Conservation (phyloP, 53 echinoderm and acorn worm genomes). For the Mesocentrotus franciscanus region DNA sequence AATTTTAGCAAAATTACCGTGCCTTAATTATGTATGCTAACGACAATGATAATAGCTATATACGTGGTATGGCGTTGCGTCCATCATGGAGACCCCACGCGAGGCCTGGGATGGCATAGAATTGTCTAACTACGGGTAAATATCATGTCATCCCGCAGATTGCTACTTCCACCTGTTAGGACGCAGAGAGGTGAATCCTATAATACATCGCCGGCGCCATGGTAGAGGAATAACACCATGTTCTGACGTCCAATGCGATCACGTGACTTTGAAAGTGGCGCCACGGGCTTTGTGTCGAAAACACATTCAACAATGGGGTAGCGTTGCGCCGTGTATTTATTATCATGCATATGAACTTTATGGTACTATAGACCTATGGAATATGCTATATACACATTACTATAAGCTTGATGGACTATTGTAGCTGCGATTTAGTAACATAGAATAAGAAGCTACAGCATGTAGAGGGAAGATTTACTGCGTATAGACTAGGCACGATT, state of each 20-base stretch:
- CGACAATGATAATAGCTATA: neutral
- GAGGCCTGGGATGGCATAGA: neutral
- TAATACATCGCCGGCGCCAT: slow-evolving; percentile 23
- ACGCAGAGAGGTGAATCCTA: slow-evolving; percentile 14
- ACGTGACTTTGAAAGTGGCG: slow-evolving; percentile 45
- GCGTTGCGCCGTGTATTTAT: neutral
- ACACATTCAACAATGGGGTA: slow-evolving; percentile 32
- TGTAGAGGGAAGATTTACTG: neutral
- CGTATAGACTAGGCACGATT: neutral
- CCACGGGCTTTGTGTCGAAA: slow-evolving; percentile 29
- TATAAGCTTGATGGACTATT: neutral
- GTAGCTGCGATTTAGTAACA: neutral
- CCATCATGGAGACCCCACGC: neutral
- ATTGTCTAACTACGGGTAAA: neutral
- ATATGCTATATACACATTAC: neutral
- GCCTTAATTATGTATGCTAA: neutral
- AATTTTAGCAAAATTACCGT: slow-evolving; percentile 1
- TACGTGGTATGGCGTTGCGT: neutral
- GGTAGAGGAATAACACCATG: slow-evolving; percentile 13
- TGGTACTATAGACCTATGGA: neutral
- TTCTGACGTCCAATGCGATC: slow-evolving; percentile 1
- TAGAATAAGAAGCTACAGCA: neutral
- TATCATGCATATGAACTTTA: slow-evolving; percentile 2
- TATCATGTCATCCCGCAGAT: slow-evolving; percentile 8
- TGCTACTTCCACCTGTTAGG: slow-evolving; percentile 25